Percentiles rank a stretch among this genome's conserved stretches.
Evolutionary conservation across 1,140 invertebrate genomes (phyloP).

Genomic region (Drosophila fuyamai): DNA sequence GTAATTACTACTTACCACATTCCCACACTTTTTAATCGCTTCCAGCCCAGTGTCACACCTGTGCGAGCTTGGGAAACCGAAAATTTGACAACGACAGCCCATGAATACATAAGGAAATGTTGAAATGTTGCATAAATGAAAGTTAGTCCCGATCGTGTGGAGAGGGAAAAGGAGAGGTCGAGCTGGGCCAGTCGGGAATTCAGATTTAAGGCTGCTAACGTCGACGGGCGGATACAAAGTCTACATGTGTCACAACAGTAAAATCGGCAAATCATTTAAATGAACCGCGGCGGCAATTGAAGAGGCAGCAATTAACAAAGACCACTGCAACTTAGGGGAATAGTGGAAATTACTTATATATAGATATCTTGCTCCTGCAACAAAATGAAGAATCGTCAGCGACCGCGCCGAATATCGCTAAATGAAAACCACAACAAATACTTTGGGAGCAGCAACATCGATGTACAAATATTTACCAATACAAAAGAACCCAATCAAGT

Average conservation of each 20-base stretch:
- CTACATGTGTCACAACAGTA: slow-evolving; percentile 48
- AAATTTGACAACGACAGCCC: slow-evolving; percentile 14
- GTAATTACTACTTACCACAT: slow-evolving; percentile 1
- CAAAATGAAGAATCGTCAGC: slow-evolving; percentile 66
- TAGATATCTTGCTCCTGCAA: slow-evolving; percentile 42
- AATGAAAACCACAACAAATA: slow-evolving; percentile 68
- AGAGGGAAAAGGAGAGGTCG: slow-evolving; percentile 28
- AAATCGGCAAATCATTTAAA: slow-evolving; percentile 69
- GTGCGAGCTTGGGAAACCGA: slow-evolving; percentile 20
- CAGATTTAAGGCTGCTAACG: slow-evolving; percentile 22
- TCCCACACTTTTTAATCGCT: slow-evolving; percentile 19
- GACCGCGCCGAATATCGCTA: slow-evolving; percentile 61
- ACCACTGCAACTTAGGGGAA: slow-evolving; percentile 36
- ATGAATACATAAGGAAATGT: slow-evolving; percentile 31
- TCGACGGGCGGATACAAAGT: slow-evolving; percentile 53
- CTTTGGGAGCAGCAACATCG: slow-evolving; percentile 49
- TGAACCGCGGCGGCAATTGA: slow-evolving; percentile 67
- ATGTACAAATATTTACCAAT: slow-evolving; percentile 82
- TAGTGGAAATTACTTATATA: slow-evolving; percentile 14
- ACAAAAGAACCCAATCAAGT: slow-evolving; percentile 80
- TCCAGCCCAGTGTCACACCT: slow-evolving; percentile 21
- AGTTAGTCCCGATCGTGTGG: slow-evolving; percentile 35
- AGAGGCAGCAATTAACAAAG: slow-evolving; percentile 63
- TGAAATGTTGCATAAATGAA: slow-evolving; percentile 48
- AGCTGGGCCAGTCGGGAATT: background rate